Percentiles rank a stretch among this genome's conserved stretches.
Evolutionary conservation across 2,888 invertebrate species (phyloP).

Genomic region (Yponomeuta sedellus): DNA sequence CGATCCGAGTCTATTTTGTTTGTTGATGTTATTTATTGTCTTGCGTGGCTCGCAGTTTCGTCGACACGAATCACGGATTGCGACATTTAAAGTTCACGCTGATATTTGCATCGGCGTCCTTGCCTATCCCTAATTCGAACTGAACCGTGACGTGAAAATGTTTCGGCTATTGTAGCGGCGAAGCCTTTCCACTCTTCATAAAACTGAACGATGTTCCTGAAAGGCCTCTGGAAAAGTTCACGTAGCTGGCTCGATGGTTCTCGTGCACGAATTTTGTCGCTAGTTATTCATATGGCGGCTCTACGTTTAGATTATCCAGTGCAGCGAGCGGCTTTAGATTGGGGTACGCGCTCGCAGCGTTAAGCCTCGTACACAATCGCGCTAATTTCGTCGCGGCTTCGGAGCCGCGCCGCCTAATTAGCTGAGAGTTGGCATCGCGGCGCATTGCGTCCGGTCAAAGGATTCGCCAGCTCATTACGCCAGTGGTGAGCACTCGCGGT

Average conservation of each 20-base stretch:
- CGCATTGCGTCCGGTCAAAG: slow-evolving; percentile 65
- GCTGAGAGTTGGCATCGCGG: slow-evolving; percentile 53
- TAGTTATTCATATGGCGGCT: slow-evolving; percentile 20
- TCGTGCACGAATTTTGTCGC: not conserved
- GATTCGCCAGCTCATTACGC: slow-evolving; percentile 68
- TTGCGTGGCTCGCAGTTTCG: not conserved
- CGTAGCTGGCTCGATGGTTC: not conserved
- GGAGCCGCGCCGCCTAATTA: slow-evolving; percentile 70
- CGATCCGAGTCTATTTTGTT: not conserved
- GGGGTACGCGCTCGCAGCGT: slow-evolving; percentile 27
- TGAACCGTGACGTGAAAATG: slow-evolving; percentile 31
- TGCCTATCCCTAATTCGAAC: not conserved
- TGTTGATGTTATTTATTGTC: not conserved
- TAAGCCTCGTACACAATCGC: slow-evolving; percentile 54
- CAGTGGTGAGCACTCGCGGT: slow-evolving; percentile 43
- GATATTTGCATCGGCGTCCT: slow-evolving; percentile 52
- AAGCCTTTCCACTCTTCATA: slow-evolving; percentile 31
- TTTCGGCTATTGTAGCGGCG: slow-evolving; percentile 12
- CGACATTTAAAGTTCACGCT: slow-evolving; percentile 71
- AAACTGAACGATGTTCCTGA: not conserved
- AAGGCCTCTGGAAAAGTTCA: not conserved
- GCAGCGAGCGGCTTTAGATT: slow-evolving; percentile 3
- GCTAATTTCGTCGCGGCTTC: slow-evolving; percentile 66
- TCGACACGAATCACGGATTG: slow-evolving; percentile 38
- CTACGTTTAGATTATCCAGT: slow-evolving; percentile 24